phyloP scores from a whole-genome alignment of 2,888 invertebrate species.

The Standfussiana lucernea region DNA sequence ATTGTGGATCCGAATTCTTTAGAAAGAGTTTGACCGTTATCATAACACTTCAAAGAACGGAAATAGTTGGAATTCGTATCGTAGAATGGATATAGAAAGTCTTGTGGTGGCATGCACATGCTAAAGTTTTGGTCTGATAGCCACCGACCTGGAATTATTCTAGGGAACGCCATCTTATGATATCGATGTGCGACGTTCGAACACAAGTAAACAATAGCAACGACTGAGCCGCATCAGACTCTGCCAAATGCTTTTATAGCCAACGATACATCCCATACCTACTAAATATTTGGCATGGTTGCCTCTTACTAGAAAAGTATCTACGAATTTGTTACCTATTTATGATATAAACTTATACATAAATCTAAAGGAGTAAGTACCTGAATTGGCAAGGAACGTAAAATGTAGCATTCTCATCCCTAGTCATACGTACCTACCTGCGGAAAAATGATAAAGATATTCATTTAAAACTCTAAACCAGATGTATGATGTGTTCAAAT shows the following conservation, averaged over 20 bases:
- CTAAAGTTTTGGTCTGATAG: conserved; percentile 61
- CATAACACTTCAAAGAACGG: conserved; percentile 73
- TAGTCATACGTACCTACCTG: background rate
- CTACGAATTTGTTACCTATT: background rate
- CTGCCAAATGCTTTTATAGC: conserved; percentile 76
- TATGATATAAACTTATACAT: background rate
- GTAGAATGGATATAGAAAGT: conserved; percentile 72
- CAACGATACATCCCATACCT: conserved; percentile 65
- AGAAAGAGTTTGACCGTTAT: conserved; percentile 57
- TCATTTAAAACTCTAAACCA: background rate
- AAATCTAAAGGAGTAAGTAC: background rate
- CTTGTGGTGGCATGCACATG: conserved; percentile 71
- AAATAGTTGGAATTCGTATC: conserved; percentile 69
- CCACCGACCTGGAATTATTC: conserved; percentile 68
- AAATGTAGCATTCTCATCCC: background rate
- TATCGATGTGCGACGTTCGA: conserved; percentile 19
- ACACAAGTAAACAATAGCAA: conserved; percentile 44
- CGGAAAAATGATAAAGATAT: background rate
- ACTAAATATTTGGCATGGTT: conserved; percentile 58
- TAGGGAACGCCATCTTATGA: conserved; percentile 68
- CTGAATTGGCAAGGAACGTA: background rate
- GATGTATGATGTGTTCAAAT: background rate
- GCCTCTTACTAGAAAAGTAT: conserved; percentile 45
- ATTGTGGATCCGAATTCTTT: conserved; percentile 76
- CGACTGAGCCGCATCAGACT: conserved; percentile 65